Conservation (phyloP, 2,797 vertebrate genomes). For the Chrysolophus pictus region DNA sequence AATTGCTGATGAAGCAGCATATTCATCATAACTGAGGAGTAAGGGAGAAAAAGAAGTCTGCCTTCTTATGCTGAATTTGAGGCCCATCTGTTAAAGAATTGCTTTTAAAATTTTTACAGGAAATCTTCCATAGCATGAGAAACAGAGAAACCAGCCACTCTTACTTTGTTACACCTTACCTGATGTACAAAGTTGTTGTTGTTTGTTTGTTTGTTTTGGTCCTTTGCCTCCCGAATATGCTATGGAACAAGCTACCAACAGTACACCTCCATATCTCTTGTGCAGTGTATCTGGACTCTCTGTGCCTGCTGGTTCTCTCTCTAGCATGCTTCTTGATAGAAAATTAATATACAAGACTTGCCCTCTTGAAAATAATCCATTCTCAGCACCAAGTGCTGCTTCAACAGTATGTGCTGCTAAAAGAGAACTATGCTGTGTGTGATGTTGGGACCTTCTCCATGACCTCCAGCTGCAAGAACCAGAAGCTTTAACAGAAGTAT, state of each 20-base stretch:
- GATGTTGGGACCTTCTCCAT: conserved; percentile 23
- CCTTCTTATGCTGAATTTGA: background rate
- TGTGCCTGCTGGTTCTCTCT: conserved; percentile 43
- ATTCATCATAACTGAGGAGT: background rate
- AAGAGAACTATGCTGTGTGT: conserved; percentile 4
- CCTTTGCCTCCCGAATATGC: background rate
- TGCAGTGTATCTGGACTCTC: conserved; percentile 44
- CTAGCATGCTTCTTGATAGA: conserved; percentile 32
- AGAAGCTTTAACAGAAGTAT: conserved; percentile 32
- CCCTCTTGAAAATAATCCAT: conserved; percentile 26
- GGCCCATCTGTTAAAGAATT: conserved; percentile 1
- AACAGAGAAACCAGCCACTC: background rate
- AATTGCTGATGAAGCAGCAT: conserved; percentile 3
- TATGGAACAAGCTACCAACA: conserved; percentile 4
- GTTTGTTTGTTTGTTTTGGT: background rate
- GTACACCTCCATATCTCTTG: conserved; percentile 37
- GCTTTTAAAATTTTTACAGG: background rate
- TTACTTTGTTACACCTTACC: conserved; percentile 39
- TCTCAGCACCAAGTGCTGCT: conserved; percentile 23
- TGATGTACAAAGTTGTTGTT: conserved; percentile 18
- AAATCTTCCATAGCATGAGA: background rate
- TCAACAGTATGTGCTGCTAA: conserved; percentile 28
- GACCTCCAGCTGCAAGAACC: conserved; percentile 45
- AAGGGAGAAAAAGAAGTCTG: background rate
- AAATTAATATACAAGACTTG: conserved; percentile 40